Base-by-base conservation (phyloP, 2,797 vertebrate species). In the Sebastes kiyomatsui region DNA sequence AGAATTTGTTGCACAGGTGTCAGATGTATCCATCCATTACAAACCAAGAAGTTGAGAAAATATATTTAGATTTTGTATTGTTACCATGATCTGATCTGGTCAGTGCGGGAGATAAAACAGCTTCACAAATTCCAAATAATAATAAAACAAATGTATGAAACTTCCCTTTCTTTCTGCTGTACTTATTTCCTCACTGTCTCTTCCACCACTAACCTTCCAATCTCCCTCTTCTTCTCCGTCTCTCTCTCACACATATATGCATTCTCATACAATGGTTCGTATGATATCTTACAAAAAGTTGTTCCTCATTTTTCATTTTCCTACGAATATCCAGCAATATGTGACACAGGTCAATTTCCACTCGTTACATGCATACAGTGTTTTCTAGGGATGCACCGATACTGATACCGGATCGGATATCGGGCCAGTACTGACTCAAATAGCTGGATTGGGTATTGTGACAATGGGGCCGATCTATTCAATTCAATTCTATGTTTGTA, bases 191-290 rank as follows among this genome's bases (percentile, higher is more conserved):
- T 0, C 42, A 46, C 42, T 46, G 42, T 46, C 42, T 46, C 42
- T 0, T 46, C 42, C 35, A 0, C 33, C 62, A 66, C 64, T 7
- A 18, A 66, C 0, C 35, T 0, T 16, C 22, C 8, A 66, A 0
- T 66, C 23, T 27, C 14, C 10, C 46, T 52, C 42, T 60, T 28
- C 10, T 13, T 28, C 3, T 49, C 35, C 4, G 4, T 72, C 58
- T 23, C 32, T 64, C 32, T 14, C 32, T 13, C 12, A 8, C 23
- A 20, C 16, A 28, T 49, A 49, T 49, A 49, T 7, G 42, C 42
- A 20, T 49, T 49, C 42, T 18, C 16, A 8, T 49, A 49, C 42
- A 20, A 49, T 20, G 42, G 42, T 46, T 46, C 42, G 42, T 49
- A 49, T 49, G 42, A 49, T 49, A 49, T 8, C 42, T 49, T 49